These are phyloP conservation scores for Caenorhabditis imperialis DNA, from an alignment of 2,888 invertebrate species.

Conservation along the genomic window DNA sequence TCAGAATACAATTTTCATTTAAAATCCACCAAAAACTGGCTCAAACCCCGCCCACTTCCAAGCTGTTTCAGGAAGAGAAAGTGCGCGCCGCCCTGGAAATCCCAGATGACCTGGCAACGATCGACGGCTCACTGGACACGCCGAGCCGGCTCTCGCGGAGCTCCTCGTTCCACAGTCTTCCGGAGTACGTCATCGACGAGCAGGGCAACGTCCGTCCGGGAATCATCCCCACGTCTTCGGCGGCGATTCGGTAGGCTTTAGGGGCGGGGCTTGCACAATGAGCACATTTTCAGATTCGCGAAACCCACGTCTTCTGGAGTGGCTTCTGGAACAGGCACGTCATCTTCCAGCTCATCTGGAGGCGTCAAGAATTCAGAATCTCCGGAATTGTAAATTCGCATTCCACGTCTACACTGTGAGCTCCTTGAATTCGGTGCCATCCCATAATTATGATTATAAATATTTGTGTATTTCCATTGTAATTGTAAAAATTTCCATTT, in stretches of 20 bases:
- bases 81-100: conserved; percentile 73
- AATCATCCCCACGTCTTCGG: conserved; percentile 23
- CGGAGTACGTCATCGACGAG: conserved; percentile 75
- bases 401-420: conserved; percentile 11
- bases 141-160: conserved; percentile 63
- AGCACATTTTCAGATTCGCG: no score
- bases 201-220: conserved; percentile 60
- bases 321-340: conserved; percentile 13
- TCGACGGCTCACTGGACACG: conserved; percentile 37
- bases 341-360: conserved; percentile 27
- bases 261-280: no score
- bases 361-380: conserved; percentile 1
- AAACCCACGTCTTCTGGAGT: conserved; percentile 5
- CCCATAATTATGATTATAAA: no score
- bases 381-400: conserved; percentile 12
- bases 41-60: no score
- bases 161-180: conserved; percentile 75
- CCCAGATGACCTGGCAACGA: conserved; percentile 55
- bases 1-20: no score
- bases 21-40: no score
- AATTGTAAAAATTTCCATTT: no score
- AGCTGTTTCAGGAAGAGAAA: conserved; percentile 66
- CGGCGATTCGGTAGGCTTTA: conserved; percentile 22
- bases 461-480: no score
- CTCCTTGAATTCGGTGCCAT: not conserved